Evolutionary conservation across 2,888 invertebrate genomes (phyloP).

Genomic region (Gonocerus acuteangulatus): DNA sequence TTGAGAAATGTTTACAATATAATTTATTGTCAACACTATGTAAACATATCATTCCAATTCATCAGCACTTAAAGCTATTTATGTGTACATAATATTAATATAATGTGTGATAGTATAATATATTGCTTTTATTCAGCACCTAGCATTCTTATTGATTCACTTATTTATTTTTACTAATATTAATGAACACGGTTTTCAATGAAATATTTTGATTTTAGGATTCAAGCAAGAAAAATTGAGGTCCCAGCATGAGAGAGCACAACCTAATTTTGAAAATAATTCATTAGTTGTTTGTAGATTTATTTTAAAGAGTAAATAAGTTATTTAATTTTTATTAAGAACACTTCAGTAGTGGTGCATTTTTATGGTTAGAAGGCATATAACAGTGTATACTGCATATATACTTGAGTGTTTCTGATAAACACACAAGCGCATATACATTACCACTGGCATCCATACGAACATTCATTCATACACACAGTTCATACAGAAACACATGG

Average conservation of each 20-base stretch:
- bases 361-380: slow-evolving; percentile 20
- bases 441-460: slow-evolving; percentile 3
- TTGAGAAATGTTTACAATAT: slow-evolving; percentile 22
- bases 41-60: slow-evolving; percentile 20
- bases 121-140: slow-evolving; percentile 35
- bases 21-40: slow-evolving; percentile 34
- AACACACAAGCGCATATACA: neutral
- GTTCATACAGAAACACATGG: neutral
- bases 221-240: slow-evolving; percentile 18
- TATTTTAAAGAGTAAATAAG: neutral
- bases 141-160: slow-evolving; percentile 30
- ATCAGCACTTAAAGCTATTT: slow-evolving; percentile 23
- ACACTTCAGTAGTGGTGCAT: slow-evolving; percentile 22
- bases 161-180: slow-evolving; percentile 19
- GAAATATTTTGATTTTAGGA: slow-evolving; percentile 11
- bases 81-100: slow-evolving; percentile 10
- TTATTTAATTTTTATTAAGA: slow-evolving; percentile 15
- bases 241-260: slow-evolving; percentile 22
- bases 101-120: slow-evolving; percentile 5
- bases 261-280: slow-evolving; percentile 12
- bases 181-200: slow-evolving; percentile 28
- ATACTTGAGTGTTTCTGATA: slow-evolving; percentile 3
- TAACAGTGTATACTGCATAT: slow-evolving; percentile 12
- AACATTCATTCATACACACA: slow-evolving; percentile 18
- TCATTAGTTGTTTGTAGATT: neutral